Conservation (phyloP, 2,797 vertebrate genomes). For the Centropyge bicolor region DNA sequence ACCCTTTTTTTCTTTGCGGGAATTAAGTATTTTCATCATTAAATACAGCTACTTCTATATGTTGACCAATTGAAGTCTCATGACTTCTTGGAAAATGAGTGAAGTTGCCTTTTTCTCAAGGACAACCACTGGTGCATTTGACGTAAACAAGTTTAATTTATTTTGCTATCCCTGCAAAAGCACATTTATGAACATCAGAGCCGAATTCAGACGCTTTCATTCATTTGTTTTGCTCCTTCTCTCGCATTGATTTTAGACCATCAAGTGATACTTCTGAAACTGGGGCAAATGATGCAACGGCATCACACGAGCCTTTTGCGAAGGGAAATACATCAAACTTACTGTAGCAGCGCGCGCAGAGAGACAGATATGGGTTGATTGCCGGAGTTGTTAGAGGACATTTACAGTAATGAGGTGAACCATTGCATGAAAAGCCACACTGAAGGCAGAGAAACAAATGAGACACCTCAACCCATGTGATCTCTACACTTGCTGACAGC, state of each 20-base stretch:
- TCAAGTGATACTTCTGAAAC: conserved; percentile 53
- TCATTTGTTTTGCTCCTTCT: conserved; percentile 19
- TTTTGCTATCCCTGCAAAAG: not conserved
- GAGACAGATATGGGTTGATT: conserved; percentile 63
- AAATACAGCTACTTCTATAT: not conserved
- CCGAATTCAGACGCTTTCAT: conserved; percentile 17
- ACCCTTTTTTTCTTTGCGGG: not conserved
- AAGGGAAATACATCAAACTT: conserved; percentile 51
- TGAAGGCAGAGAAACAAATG: conserved; percentile 50
- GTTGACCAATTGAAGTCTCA: not conserved
- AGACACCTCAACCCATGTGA: conserved; percentile 53
- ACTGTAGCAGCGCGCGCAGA: conserved; percentile 20
- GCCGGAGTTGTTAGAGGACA: conserved; percentile 62
- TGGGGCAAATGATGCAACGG: conserved; percentile 53
- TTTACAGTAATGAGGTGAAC: conserved; percentile 70
- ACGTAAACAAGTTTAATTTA: not conserved
- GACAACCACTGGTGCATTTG: conserved; percentile 11
- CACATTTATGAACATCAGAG: not conserved
- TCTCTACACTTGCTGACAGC: conserved; percentile 49
- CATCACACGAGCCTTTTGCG: conserved; percentile 28
- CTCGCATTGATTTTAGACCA: conserved; percentile 40
- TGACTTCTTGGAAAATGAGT: not conserved
- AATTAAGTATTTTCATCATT: not conserved
- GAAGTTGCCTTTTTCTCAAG: conserved; percentile 23
- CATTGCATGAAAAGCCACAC: conserved; percentile 57